Evolutionary conservation across 2,797 vertebrate genomes (phyloP).

Genomic region (Hephaestus fuliginosus): DNA sequence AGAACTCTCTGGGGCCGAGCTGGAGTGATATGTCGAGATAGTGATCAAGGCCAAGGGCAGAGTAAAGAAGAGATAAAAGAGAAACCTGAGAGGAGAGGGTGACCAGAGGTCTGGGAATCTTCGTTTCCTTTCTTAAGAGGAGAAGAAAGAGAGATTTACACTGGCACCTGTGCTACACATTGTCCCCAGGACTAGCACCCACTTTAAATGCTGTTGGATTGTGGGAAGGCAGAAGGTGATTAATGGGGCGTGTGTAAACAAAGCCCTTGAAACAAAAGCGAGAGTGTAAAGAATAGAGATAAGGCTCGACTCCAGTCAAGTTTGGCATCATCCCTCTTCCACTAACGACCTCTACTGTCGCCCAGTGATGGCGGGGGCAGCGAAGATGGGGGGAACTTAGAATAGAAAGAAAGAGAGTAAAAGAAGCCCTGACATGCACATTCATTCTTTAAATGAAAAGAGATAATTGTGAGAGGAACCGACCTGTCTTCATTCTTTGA

Average conservation of each 20-base stretch:
- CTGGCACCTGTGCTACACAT: slow-evolving; percentile 77
- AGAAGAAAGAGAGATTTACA: slow-evolving; percentile 80
- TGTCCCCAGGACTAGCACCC: slow-evolving; percentile 77
- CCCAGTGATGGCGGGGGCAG: slow-evolving; percentile 80
- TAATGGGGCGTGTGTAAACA: slow-evolving; percentile 88
- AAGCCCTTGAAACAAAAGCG: slow-evolving; percentile 90
- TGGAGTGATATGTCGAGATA: slow-evolving; percentile 68
- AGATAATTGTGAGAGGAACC: slow-evolving; percentile 87
- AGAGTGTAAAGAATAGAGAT: slow-evolving; percentile 88
- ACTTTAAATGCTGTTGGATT: slow-evolving; percentile 83
- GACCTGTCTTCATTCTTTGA: slow-evolving; percentile 86
- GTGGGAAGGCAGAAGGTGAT: slow-evolving; percentile 85
- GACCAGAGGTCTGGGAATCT: slow-evolving; percentile 71
- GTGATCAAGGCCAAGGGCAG: slow-evolving; percentile 73
- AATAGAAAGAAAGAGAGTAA: slow-evolving; percentile 80
- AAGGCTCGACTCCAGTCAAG: slow-evolving; percentile 87
- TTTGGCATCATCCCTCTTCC: slow-evolving; percentile 89
- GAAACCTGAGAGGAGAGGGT: slow-evolving; percentile 66
- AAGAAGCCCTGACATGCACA: slow-evolving; percentile 85
- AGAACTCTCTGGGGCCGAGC: slow-evolving; percentile 43
- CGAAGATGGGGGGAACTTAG: slow-evolving; percentile 60
- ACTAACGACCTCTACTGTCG: slow-evolving; percentile 89
- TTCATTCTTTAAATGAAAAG: slow-evolving; percentile 88
- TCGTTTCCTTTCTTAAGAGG: slow-evolving; percentile 67
- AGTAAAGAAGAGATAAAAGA: slow-evolving; percentile 67